Base-by-base conservation (phyloP, 1,140 invertebrate genomes). In the Brachionus rotundiformis region DNA sequence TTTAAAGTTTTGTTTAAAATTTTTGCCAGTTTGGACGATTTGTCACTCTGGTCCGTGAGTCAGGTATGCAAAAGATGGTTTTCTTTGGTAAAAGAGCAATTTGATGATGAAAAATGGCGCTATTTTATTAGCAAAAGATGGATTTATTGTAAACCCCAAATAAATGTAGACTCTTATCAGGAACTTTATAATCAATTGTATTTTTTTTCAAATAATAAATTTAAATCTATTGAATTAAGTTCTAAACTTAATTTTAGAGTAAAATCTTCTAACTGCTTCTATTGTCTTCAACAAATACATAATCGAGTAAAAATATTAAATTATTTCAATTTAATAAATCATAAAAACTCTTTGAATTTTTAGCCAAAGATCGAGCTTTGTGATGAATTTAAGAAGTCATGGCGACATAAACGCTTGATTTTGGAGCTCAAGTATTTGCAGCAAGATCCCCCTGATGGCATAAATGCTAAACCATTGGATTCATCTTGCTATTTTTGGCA, bases 11-110 rank as follows among this genome's bases (percentile, higher is more conserved):
- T 95, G 84, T 89, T 95, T 10, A 91, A 92, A 59, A 93, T 96
- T 82, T 95, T 97, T 87, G 92, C 92, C 25, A 93, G 94, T 86
- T 88, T 96, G 83, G 95, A 97, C 86, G 94, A 96, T 86, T 91
- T 96, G 82, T 95, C 94, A 3, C 88, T 96, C 82, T 94, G 93
- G 92, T 92, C 92, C 87, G 92, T 93, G 83, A 91, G 92, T 82
- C 92, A 93, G 88, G 94, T 95, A 19, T 95, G 94, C 86, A 89
- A 91, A 83, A 91, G 93, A 83, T 96, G 94, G 94, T 90, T 91
- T 61, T 90, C 92, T 23, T 90, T 96, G 25, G 88, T 96, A 39
- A 90, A 91, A 61, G 91, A 91, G 31, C 92, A 94, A 84, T 90
- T 93, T 59, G 90, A 92, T 1, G 90, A 92, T 44, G 90, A 91